phyloP scores from a whole-genome alignment of 2,113 vertebrate species.

The Peromyscus leucopus region DNA sequence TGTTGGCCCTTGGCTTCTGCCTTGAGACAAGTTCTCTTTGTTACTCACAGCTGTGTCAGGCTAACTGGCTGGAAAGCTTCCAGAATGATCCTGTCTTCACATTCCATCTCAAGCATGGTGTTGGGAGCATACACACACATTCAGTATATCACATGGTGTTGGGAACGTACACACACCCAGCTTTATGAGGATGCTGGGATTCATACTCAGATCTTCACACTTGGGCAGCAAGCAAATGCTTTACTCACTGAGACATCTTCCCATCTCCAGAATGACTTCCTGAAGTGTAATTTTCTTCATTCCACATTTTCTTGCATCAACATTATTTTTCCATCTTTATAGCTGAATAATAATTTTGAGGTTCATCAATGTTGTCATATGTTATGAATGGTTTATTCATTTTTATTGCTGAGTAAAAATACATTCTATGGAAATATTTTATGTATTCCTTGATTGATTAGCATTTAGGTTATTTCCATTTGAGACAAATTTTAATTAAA shows the following conservation, averaged over 20 bases:
- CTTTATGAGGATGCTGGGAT: not conserved
- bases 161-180: not conserved
- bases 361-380: not conserved
- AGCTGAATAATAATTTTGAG: not conserved
- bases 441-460: not conserved
- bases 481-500: not conserved
- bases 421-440: not conserved
- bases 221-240: not conserved
- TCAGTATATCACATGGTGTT: not conserved
- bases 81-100: not conserved
- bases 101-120: not conserved
- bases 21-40: not conserved
- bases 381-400: not conserved
- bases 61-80: not conserved
- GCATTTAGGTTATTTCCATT: not conserved
- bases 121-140: not conserved
- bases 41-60: not conserved
- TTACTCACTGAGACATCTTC: not conserved
- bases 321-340: not conserved
- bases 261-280: not conserved
- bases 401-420: not conserved
- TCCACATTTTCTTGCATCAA: not conserved
- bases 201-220: not conserved
- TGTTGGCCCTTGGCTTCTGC: not conserved
- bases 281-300: not conserved